Conservation (phyloP, 2,888 invertebrate genomes). For the Bursaphelenchus okinawaensis region DNA sequence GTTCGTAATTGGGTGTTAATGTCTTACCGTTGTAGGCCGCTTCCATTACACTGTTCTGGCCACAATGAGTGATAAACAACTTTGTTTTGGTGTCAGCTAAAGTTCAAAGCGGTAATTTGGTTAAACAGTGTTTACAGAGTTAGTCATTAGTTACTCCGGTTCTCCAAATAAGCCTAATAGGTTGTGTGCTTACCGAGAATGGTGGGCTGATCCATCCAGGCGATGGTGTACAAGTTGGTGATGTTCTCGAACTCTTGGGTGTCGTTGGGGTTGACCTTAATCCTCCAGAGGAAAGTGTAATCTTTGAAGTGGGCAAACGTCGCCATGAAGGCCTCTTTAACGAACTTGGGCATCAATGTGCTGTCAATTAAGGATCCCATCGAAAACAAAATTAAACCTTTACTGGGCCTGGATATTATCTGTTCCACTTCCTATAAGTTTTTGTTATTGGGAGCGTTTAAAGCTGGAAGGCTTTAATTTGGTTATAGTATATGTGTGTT, state of each 20-base stretch:
- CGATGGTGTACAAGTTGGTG: slow-evolving; percentile 5
- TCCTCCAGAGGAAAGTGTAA: background rate
- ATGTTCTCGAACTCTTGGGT: background rate
- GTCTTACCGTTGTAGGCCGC: background rate
- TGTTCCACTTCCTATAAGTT: background rate
- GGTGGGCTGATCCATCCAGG: slow-evolving; percentile 5
- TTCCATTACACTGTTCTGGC: slow-evolving; percentile 10
- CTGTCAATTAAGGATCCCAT: slow-evolving; percentile 12
- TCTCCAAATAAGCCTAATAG: no score
- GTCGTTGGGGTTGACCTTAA: background rate
- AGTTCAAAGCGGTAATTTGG: slow-evolving; percentile 1
- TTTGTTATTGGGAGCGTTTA: background rate
- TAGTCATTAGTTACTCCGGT: no score
- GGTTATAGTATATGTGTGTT: no score
- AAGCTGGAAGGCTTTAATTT: background rate
- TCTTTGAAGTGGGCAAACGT: slow-evolving; percentile 11
- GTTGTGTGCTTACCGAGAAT: background rate
- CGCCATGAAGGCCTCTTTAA: slow-evolving; percentile 7
- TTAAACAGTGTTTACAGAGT: no score
- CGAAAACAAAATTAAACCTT: slow-evolving; percentile 13
- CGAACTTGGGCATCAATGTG: slow-evolving; percentile 1
- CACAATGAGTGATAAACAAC: slow-evolving; percentile 14
- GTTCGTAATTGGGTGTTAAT: background rate
- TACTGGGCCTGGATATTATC: background rate
- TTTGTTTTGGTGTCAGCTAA: slow-evolving; percentile 12